Base-by-base conservation (phyloP, 2,888 invertebrate genomes). In the Hydrotaea cyrtoneurina region DNA sequence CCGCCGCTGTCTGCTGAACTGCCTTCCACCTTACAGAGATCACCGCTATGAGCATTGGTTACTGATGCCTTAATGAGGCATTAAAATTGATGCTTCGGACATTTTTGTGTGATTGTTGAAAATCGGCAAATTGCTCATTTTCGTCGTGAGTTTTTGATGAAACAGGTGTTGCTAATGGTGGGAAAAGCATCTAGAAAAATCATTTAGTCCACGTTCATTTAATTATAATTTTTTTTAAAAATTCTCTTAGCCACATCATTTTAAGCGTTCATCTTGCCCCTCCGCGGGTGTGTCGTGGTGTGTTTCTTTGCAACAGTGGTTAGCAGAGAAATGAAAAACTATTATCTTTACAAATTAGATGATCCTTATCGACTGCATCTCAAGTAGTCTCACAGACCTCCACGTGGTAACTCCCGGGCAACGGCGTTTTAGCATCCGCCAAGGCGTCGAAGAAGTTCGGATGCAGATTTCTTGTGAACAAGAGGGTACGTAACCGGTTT, bases 151-250 rank as follows among this genome's bases (percentile, higher is more conserved):
- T 66, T 55, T 81, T 39, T 77, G 57, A 73, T 79, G 81, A 82
- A 69, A 85, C 85, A 82, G 86, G 69, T 85, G 85, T 72, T 81
- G 81, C 78, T 86, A 85, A 79, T 81, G 86, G 80, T 81, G 86
- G 84, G 85, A 81, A 82, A 82, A 84, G 80, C 80, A 86, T 82
- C 85, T 85, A 80, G 77, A 80, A 79, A 82, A 85, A 80, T 69
- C 79, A 79, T 85, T 85, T 85, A 74, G 85, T 74, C 59, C 71
- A 82, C 62, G 73, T 69, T 74, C 79, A 73, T 79, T 77, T 73
- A 55, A 82, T 80, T 85, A 82, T 77, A 69, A 82, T 77, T 80
- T 85, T 81, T 69, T 77, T 46, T 64, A 77, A 82, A 46, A 73
- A 76, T 66, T 73, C 53, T 11, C 76, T 55, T 57, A 80, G 46